Percentiles rank a stretch among this genome's conserved stretches.
phyloP scores from a whole-genome alignment of 2,113 vertebrate species.

The Channa argus region DNA sequence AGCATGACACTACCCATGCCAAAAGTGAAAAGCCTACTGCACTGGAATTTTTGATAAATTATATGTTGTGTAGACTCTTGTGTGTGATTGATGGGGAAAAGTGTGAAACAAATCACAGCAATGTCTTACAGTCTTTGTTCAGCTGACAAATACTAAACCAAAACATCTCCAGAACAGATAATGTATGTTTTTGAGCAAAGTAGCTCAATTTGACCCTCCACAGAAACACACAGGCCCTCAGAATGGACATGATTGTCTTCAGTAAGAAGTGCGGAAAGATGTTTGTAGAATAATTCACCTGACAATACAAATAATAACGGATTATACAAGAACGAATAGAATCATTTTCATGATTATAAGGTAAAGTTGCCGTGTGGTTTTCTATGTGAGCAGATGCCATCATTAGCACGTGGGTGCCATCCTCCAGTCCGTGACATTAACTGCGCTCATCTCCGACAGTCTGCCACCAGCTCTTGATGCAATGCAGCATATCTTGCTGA shows the following conservation, averaged over 20 bases:
- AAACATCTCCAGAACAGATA: background rate
- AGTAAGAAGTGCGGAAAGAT: too few relatives aligned
- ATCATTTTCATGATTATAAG: too few relatives aligned
- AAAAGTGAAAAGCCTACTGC: conserved; percentile 12
- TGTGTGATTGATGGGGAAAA: conserved; percentile 20
- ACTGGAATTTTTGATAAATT: conserved; percentile 2
- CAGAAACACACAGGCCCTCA: background rate
- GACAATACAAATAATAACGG: background rate
- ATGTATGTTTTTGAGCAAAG: background rate
- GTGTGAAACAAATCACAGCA: background rate
- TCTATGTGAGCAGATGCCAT: conserved; percentile 3
- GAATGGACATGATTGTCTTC: background rate
- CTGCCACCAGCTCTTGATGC: conserved; percentile 50
- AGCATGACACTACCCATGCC: conserved; percentile 44
- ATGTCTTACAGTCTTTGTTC: conserved; percentile 15
- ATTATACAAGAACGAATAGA: too few relatives aligned
- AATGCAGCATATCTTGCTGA: conserved; percentile 59
- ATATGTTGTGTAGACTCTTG: background rate
- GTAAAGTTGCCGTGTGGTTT: background rate
- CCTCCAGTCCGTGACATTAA: background rate
- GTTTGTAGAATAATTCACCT: background rate
- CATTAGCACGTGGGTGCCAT: background rate
- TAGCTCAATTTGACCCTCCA: background rate
- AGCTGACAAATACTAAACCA: conserved; percentile 13
- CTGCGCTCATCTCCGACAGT: conserved; percentile 21